Conservation (phyloP, 2,888 invertebrate species). For the Agelastica alni region DNA sequence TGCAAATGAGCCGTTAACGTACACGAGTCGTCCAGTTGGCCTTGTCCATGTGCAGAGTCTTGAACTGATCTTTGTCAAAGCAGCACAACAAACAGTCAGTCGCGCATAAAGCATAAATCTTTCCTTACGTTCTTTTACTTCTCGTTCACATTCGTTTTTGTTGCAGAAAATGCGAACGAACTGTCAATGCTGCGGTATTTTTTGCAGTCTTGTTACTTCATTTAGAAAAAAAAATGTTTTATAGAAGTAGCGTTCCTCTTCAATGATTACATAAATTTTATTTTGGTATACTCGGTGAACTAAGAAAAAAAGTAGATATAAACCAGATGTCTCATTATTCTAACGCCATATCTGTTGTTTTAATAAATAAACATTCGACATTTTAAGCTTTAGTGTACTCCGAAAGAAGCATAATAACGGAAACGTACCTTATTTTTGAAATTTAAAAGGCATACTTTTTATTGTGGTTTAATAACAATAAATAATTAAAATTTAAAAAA, state of each 20-base stretch:
- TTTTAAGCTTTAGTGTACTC: too few relatives aligned
- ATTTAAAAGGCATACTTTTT: too few relatives aligned
- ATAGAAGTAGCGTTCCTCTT: background rate
- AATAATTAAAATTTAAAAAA: too few relatives aligned
- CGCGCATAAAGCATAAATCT: slow-evolving; percentile 30
- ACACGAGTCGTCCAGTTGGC: slow-evolving; percentile 47
- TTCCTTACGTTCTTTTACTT: background rate
- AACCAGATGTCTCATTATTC: too few relatives aligned
- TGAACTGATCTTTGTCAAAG: slow-evolving; percentile 41
- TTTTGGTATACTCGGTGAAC: too few relatives aligned
- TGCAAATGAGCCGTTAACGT: slow-evolving; percentile 43
- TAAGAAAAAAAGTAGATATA: too few relatives aligned
- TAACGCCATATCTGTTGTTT: too few relatives aligned
- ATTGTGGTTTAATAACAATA: too few relatives aligned
- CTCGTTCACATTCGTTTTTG: background rate
- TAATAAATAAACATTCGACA: too few relatives aligned
- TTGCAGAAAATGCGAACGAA: slow-evolving; percentile 5
- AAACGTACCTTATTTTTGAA: too few relatives aligned
- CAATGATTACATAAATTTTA: background rate
- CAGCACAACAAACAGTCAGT: slow-evolving; percentile 24
- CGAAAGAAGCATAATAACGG: too few relatives aligned
- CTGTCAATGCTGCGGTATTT: slow-evolving; percentile 7
- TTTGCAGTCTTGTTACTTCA: background rate
- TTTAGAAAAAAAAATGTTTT: background rate
- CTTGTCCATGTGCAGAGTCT: slow-evolving; percentile 45